These are phyloP conservation scores for Leptocoma aspasia DNA, from an alignment of 2,113 vertebrate species.

Conservation along the genomic window DNA sequence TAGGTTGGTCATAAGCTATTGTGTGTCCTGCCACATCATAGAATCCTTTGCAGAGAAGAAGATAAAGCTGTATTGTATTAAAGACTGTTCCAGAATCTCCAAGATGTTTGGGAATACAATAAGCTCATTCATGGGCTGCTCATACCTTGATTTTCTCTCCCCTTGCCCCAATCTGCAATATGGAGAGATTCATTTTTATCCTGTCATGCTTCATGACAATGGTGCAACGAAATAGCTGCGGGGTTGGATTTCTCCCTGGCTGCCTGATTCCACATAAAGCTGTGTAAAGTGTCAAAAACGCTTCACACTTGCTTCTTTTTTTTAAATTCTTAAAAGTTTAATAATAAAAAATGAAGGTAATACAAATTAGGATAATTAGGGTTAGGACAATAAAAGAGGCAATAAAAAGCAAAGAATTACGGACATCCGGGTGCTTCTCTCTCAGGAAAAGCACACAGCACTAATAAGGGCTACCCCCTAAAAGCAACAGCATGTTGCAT, in stretches of 20 bases:
- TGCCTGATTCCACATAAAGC: fast-evolving
- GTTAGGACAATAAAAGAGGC: no score
- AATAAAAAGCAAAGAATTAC: no score
- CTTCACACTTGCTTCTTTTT: no score
- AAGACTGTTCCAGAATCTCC: background rate
- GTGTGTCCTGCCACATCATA: background rate
- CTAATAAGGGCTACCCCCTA: no score
- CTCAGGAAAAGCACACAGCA: no score
- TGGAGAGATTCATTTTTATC: background rate
- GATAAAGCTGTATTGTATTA: background rate
- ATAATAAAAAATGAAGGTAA: no score
- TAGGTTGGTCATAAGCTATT: background rate
- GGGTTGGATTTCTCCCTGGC: background rate
- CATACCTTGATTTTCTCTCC: background rate
- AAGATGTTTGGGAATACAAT: background rate
- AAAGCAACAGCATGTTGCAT: no score
- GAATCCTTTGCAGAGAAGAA: background rate
- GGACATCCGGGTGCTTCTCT: no score
- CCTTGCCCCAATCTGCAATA: fast-evolving
- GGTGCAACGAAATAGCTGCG: background rate
- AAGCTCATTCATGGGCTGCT: background rate
- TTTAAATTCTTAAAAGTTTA: no score
- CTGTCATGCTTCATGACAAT: fast-evolving
- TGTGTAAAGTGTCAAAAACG: no score
- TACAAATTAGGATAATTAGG: no score